Percentiles rank a stretch among this genome's conserved stretches.
Conservation (phyloP, 2,113 vertebrate genomes). For the Chionis minor region DNA sequence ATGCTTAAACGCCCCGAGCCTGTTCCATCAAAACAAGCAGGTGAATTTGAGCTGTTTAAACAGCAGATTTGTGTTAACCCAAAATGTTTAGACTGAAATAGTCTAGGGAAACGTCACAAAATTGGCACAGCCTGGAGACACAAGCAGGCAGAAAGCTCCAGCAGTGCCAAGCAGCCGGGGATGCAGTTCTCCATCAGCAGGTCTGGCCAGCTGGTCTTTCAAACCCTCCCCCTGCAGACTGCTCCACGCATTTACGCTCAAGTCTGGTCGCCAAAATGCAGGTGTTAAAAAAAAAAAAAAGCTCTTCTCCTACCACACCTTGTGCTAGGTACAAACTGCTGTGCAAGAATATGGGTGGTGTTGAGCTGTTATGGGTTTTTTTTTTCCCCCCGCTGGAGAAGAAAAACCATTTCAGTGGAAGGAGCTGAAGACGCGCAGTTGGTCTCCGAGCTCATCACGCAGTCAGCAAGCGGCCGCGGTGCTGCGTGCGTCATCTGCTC, state of each 20-base stretch:
- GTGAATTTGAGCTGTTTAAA: slow-evolving; percentile 20
- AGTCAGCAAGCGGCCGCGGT: neutral
- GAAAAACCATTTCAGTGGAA: neutral
- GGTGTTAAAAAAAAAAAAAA: neutral
- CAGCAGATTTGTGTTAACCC: neutral
- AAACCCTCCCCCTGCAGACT: neutral
- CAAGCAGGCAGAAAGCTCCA: neutral
- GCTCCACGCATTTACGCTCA: neutral
- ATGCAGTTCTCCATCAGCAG: neutral
- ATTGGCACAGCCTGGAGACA: neutral
- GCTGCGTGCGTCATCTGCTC: neutral
- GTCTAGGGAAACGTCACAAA: neutral
- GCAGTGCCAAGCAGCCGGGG: neutral
- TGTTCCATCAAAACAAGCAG: neutral
- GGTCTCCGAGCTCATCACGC: neutral
- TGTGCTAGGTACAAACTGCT: neutral
- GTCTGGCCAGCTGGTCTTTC: neutral
- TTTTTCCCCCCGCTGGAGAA: neutral
- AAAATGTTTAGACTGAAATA: slow-evolving; percentile 29
- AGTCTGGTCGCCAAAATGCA: neutral
- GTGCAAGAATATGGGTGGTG: neutral
- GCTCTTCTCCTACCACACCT: neutral
- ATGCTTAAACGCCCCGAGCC: neutral
- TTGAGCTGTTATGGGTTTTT: neutral
- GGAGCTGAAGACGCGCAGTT: neutral